These are phyloP conservation scores for Mixornis gularis DNA, from an alignment of 2,113 vertebrate species.

Conservation along the genomic window DNA sequence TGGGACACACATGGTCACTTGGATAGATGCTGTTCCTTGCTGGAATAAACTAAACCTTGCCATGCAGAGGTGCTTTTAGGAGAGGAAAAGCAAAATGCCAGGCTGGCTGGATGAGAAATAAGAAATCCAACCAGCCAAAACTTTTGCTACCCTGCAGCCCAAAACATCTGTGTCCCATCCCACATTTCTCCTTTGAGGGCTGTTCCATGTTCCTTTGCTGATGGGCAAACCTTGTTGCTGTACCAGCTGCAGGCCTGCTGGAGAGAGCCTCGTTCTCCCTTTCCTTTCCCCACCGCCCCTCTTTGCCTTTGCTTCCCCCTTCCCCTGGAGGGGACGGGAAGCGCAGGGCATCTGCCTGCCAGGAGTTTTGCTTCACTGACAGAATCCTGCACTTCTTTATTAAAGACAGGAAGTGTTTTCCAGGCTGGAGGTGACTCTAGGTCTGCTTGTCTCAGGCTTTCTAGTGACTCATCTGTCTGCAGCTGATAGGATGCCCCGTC, in stretches of 20 bases:
- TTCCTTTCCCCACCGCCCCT: accelerated
- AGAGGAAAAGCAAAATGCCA: background rate
- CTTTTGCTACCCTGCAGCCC: background rate
- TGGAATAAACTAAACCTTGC: background rate
- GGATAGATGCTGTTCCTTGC: background rate
- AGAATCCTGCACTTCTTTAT: background rate
- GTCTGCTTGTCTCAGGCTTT: constrained; percentile 32
- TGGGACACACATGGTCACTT: background rate
- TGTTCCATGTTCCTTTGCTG: background rate
- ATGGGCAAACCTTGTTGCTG: background rate
- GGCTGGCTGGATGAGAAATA: background rate
- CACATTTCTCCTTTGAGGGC: background rate
- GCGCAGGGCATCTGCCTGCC: background rate
- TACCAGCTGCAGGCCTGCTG: background rate
- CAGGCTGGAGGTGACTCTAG: constrained; percentile 54
- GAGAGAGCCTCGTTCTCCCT: background rate
- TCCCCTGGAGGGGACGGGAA: background rate
- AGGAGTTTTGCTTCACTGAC: background rate
- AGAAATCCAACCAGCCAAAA: background rate
- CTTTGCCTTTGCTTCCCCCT: accelerated
- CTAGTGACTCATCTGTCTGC: constrained; percentile 64
- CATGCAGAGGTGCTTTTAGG: background rate
- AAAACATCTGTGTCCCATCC: background rate
- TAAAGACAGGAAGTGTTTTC: background rate
- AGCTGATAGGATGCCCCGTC: background rate